Percentiles rank a stretch among this genome's conserved stretches.
Conservation (phyloP, 2,888 invertebrate species). For the Campoplex nolae region DNA sequence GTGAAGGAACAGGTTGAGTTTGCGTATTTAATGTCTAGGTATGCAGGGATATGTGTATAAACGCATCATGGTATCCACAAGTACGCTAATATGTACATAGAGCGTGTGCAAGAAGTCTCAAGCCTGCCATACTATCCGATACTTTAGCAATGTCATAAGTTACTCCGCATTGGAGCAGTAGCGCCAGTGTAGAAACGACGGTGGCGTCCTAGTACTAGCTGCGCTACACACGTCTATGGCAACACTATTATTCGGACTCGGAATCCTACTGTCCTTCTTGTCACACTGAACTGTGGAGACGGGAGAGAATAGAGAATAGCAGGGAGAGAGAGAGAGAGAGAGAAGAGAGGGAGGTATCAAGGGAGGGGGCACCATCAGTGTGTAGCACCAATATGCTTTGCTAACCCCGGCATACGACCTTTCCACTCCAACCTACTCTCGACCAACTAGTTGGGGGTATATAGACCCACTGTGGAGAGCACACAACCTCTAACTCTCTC, state of each 20-base stretch:
- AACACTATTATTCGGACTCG: constrained; percentile 25
- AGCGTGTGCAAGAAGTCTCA: constrained; percentile 14
- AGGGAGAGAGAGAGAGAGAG: background rate
- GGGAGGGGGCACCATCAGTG: constrained; percentile 34
- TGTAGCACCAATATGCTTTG: constrained; percentile 45
- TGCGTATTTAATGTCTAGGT: constrained; percentile 37
- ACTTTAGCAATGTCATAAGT: constrained; percentile 37
- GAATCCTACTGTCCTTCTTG: constrained; percentile 52
- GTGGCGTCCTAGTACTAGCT: constrained; percentile 36
- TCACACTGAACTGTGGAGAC: constrained; percentile 19
- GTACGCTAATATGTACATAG: constrained; percentile 21
- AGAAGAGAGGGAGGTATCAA: background rate
- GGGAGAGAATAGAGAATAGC: constrained; percentile 1
- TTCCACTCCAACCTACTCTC: constrained; percentile 30
- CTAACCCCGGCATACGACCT: constrained; percentile 51
- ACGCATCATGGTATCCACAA: constrained; percentile 14
- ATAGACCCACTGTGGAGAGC: constrained; percentile 37
- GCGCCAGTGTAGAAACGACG: constrained; percentile 21
- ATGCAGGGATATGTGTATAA: constrained; percentile 31
- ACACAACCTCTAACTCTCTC: constrained; percentile 61
- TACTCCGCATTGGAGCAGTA: constrained; percentile 1
- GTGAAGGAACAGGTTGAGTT: constrained; percentile 66
- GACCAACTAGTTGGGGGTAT: constrained; percentile 24
- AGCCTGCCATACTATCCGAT: constrained; percentile 6
- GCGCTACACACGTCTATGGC: background rate